These are phyloP conservation scores for Hydrochoerus hydrochaeris DNA, from an alignment of 2,113 vertebrate genomes.

Conservation along the genomic window DNA sequence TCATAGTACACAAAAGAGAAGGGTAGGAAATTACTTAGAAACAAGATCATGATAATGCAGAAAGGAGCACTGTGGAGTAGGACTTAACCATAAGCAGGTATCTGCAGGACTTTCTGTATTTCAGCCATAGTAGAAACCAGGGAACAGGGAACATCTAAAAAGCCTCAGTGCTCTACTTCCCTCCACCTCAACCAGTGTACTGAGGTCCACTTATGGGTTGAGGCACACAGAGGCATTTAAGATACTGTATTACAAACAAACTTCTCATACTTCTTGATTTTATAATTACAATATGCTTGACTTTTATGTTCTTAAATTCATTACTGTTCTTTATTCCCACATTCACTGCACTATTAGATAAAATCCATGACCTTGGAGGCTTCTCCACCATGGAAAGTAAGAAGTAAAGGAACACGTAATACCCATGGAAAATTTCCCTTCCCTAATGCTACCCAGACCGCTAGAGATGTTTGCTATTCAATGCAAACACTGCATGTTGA, in stretches of 20 bases:
- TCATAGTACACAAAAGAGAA: background rate
- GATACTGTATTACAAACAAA: too few species aligned
- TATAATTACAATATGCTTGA: background rate
- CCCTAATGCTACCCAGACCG: background rate
- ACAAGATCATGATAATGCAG: background rate
- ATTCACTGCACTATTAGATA: background rate
- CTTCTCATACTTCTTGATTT: background rate
- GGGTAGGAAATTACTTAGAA: background rate
- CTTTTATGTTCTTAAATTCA: background rate
- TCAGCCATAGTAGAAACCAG: background rate
- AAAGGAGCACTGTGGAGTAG: background rate
- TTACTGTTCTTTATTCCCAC: background rate
- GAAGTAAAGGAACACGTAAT: background rate
- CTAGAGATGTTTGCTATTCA: background rate
- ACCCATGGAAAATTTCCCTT: background rate
- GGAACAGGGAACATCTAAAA: background rate
- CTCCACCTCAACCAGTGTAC: background rate
- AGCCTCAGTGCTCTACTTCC: background rate
- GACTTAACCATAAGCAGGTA: rapidly evolving
- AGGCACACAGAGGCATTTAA: background rate
- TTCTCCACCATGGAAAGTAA: background rate
- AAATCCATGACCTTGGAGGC: background rate
- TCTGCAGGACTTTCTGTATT: rapidly evolving
- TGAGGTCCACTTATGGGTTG: rapidly evolving
- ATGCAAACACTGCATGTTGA: rapidly evolving